These are phyloP conservation scores for Opisthocomus hoazin DNA, from an alignment of 2,113 vertebrate genomes.

Conservation along the genomic window DNA sequence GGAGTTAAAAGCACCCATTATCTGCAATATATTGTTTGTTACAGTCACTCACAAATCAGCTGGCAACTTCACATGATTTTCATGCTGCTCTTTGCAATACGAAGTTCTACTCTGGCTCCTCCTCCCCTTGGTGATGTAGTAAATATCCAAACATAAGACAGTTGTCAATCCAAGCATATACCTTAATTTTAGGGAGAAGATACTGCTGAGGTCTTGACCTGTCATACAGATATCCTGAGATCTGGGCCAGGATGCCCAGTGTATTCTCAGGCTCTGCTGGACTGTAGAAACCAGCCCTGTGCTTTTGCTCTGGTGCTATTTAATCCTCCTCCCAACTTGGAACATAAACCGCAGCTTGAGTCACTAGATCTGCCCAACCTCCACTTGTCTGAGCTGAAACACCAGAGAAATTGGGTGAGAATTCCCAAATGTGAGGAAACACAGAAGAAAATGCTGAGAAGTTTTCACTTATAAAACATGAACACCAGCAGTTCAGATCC, in stretches of 20 bases:
- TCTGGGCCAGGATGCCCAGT: neutral
- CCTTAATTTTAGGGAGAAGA: neutral
- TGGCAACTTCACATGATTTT: neutral
- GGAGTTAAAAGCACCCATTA: neutral
- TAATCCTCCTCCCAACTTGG: neutral
- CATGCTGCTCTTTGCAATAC: neutral
- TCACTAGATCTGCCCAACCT: neutral
- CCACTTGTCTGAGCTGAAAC: neutral
- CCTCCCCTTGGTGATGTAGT: neutral
- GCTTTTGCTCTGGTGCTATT: neutral
- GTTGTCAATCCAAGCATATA: neutral
- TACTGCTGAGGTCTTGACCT: neutral
- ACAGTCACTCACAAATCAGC: neutral
- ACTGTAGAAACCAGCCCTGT: neutral
- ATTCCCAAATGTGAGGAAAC: neutral
- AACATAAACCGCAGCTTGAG: neutral
- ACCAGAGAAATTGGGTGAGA: neutral
- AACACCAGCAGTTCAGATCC: neutral
- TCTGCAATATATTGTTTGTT: neutral
- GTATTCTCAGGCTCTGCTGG: neutral
- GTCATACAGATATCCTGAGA: neutral
- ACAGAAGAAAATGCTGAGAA: neutral
- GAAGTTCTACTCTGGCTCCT: neutral
- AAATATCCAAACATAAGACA: neutral
- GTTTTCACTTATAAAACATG: neutral